A percentile compares a stretch with the other conserved stretches of the same genome.
Evolutionary conservation across 2,797 vertebrate genomes (phyloP).

Genomic region (Falco cherrug): DNA sequence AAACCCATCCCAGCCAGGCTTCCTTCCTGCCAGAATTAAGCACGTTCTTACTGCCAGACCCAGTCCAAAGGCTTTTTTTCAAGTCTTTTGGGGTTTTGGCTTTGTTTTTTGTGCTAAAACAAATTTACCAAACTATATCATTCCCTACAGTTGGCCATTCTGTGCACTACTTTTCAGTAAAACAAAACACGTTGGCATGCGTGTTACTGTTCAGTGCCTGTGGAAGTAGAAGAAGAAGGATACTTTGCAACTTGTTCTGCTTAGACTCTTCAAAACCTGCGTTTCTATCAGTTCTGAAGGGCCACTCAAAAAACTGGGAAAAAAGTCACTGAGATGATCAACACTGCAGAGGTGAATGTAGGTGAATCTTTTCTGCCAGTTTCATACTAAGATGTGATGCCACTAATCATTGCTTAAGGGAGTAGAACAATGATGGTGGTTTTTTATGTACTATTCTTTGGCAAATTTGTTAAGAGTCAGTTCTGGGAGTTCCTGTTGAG

Average conservation of each 20-base stretch:
- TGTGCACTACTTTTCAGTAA: neutral
- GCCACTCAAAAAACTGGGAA: neutral
- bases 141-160: neutral
- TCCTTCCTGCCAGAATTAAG: neutral
- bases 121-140: neutral
- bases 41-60: neutral
- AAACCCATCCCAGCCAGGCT: accelerated
- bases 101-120: neutral
- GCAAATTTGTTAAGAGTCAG: neutral
- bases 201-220: neutral
- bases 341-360: no score
- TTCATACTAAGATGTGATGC: neutral
- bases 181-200: neutral
- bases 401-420: neutral
- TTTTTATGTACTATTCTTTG: neutral
- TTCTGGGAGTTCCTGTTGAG: neutral
- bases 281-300: neutral
- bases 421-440: neutral
- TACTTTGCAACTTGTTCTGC: neutral
- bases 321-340: neutral
- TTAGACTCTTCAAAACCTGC: neutral
- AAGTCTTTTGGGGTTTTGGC: neutral
- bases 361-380: neutral
- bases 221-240: neutral
- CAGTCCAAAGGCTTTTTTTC: neutral